phyloP scores from a whole-genome alignment of 2,888 invertebrate species.

The Microctonus aethiopoides region DNA sequence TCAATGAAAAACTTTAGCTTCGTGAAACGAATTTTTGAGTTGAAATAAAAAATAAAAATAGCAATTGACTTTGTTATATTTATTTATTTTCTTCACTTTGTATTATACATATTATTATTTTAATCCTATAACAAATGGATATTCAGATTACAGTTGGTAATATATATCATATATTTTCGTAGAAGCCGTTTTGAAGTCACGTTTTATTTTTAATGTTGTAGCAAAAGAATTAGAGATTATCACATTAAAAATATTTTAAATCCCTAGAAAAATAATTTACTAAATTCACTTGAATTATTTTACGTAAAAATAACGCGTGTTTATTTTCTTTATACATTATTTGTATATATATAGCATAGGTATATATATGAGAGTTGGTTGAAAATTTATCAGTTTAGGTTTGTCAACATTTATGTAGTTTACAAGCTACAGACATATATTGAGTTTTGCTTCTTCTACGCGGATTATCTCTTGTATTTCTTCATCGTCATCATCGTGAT shows the following conservation, averaged over 20 bases:
- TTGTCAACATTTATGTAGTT: neutral
- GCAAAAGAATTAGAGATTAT: neutral
- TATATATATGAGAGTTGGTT: neutral
- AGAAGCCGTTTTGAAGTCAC: neutral
- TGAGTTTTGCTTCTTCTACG: conserved; percentile 13
- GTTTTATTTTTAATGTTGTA: too few species aligned
- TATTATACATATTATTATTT: too few species aligned
- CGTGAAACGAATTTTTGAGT: too few species aligned
- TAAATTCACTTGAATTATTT: neutral
- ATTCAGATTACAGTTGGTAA: too few species aligned
- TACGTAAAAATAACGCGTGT: neutral
- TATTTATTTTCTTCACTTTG: too few species aligned
- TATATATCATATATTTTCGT: neutral
- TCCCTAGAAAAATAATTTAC: neutral
- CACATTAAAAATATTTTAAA: neutral
- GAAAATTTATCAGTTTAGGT: neutral
- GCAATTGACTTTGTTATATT: too few species aligned
- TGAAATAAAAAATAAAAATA: too few species aligned
- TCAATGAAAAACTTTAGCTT: too few species aligned
- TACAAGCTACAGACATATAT: neutral
- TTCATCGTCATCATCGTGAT: conserved; percentile 1
- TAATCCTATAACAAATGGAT: too few species aligned
- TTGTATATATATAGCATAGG: neutral
- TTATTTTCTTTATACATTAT: neutral
- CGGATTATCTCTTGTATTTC: neutral